phyloP scores from a whole-genome alignment of 2,888 invertebrate species.

The Drosophila vallismaia region DNA sequence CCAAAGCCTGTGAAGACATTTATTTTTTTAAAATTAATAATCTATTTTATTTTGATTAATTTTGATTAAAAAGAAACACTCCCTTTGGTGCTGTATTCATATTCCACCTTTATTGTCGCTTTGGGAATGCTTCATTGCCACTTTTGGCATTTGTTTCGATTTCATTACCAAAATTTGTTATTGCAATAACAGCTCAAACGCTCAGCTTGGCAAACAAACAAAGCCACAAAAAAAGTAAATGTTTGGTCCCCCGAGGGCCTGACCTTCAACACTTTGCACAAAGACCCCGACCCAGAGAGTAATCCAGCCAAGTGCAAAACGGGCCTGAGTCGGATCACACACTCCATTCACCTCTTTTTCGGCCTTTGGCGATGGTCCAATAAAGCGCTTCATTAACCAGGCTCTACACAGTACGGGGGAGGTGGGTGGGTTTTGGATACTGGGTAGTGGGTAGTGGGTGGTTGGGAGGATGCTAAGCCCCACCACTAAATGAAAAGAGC shows the following conservation, averaged over 20 bases:
- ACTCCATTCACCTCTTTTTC: constrained; percentile 44
- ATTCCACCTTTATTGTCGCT: constrained; percentile 4
- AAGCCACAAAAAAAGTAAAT: constrained; percentile 6
- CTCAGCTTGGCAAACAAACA: constrained; percentile 21
- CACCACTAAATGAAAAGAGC: background rate
- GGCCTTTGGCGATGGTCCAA: constrained; percentile 55
- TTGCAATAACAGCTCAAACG: constrained; percentile 40
- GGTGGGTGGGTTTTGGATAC: background rate
- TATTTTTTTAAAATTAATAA: too few species aligned
- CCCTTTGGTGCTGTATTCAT: background rate
- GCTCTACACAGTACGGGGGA: background rate
- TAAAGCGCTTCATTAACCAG: constrained; percentile 64
- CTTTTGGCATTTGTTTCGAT: constrained; percentile 43
- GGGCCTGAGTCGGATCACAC: constrained; percentile 3
- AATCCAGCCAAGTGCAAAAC: constrained; percentile 50
- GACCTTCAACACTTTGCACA: constrained; percentile 40
- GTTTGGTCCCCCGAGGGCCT: constrained; percentile 34
- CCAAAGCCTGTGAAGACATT: too few species aligned
- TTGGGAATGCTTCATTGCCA: constrained; percentile 29
- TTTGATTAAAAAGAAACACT: background rate
- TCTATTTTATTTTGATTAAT: background rate
- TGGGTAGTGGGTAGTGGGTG: background rate
- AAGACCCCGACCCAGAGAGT: constrained; percentile 9
- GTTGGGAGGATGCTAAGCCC: background rate
- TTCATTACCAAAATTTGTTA: constrained; percentile 37